These are phyloP conservation scores for Nyctalus aviator DNA, from an alignment of 2,797 vertebrate species.

Conservation along the genomic window DNA sequence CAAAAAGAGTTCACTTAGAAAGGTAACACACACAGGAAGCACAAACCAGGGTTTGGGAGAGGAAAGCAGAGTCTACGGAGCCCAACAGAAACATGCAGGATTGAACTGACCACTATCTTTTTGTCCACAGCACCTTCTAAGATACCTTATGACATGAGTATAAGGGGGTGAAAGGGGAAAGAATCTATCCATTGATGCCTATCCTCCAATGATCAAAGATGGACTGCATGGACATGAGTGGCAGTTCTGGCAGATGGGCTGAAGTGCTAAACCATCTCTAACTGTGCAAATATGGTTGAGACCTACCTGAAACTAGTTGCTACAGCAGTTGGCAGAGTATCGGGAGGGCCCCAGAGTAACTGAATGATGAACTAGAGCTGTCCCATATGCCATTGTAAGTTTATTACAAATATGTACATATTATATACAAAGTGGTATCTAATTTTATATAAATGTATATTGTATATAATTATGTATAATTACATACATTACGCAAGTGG, in stretches of 20 bases:
- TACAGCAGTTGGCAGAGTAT: neutral
- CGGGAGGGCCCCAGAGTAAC: neutral
- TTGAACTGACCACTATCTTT: neutral
- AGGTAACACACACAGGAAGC: neutral
- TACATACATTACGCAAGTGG: neutral
- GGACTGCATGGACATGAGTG: neutral
- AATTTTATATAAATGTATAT: neutral
- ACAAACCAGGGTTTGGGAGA: neutral
- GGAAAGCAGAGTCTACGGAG: neutral
- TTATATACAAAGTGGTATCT: neutral
- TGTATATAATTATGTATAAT: neutral
- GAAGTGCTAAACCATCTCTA: neutral
- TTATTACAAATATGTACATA: neutral
- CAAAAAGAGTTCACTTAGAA: neutral
- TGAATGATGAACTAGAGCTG: neutral
- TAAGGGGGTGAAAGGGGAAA: neutral
- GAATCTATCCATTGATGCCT: no score
- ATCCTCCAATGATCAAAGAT: neutral
- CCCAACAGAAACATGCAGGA: neutral
- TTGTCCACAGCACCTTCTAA: neutral
- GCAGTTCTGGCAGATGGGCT: neutral
- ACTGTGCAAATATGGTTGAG: neutral
- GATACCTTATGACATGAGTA: neutral
- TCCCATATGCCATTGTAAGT: neutral
- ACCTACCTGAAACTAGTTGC: neutral